A percentile compares a stretch with the other conserved stretches of the same genome.
Conservation (phyloP, 92 coral and sea anemone species). For the Epizoanthus illoricatus region DNA sequence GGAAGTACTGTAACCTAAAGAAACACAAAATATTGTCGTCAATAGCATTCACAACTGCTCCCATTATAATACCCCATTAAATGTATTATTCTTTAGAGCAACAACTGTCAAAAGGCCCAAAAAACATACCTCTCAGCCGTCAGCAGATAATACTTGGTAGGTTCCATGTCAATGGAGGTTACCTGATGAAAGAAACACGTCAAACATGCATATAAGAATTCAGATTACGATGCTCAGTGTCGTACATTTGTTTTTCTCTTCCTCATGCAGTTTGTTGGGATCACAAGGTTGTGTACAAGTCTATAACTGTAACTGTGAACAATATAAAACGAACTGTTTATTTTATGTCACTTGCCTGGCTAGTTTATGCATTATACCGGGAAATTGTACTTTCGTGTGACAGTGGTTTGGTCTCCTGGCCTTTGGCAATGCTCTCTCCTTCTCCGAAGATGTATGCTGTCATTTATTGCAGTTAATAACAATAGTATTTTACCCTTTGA, state of each 20-base stretch:
- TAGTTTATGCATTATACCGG: too few relatives aligned
- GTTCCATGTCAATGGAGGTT: slow-evolving; percentile 83
- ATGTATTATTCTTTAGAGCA: not conserved
- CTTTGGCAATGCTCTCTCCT: too few relatives aligned
- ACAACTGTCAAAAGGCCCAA: not conserved
- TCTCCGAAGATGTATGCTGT: too few relatives aligned
- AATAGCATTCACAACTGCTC: not conserved
- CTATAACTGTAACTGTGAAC: not conserved
- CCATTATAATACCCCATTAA: not conserved
- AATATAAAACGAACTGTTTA: not conserved
- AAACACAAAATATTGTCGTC: not conserved
- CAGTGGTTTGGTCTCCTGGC: too few relatives aligned
- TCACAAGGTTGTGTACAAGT: not conserved
- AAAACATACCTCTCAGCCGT: slow-evolving; percentile 64
- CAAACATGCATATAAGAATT: not conserved
- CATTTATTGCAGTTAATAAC: too few relatives aligned
- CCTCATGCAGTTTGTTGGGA: too few relatives aligned
- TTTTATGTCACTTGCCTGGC: not conserved
- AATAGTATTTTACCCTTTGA: not conserved
- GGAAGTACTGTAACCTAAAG: slow-evolving; percentile 64
- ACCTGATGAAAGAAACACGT: slow-evolving; percentile 46
- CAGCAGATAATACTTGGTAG: slow-evolving; percentile 80
- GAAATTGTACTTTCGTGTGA: too few relatives aligned
- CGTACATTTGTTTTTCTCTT: not conserved
- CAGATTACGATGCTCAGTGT: not conserved